phyloP scores from a whole-genome alignment of 2,113 vertebrate species.

The Ailuropoda melanoleuca region DNA sequence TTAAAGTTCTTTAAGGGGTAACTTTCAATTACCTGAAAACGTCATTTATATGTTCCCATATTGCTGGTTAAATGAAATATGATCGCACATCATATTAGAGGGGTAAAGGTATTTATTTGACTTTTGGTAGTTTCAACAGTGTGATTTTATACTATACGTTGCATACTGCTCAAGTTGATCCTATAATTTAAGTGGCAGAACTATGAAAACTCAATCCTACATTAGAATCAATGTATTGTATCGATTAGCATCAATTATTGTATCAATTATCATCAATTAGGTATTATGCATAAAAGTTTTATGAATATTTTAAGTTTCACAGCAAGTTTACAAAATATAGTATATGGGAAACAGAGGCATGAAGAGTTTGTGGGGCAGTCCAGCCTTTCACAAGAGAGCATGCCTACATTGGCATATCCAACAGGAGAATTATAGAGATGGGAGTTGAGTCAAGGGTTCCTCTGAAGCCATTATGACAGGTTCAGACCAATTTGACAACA shows the following conservation, averaged over 20 bases:
- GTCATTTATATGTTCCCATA: not conserved
- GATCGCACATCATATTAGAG: not conserved
- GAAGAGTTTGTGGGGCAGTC: not conserved
- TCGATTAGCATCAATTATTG: not conserved
- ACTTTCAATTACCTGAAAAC: slow-evolving; percentile 30
- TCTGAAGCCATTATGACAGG: not conserved
- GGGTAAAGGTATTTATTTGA: slow-evolving; percentile 13
- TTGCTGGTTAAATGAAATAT: slow-evolving; percentile 36
- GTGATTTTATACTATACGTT: not conserved
- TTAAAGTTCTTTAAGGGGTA: slow-evolving; percentile 13
- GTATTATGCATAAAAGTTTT: not conserved
- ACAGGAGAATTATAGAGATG: not conserved
- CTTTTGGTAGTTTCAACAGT: not conserved
- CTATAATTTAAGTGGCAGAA: not conserved
- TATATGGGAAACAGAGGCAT: not conserved
- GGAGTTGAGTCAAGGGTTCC: not conserved
- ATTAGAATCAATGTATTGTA: not conserved
- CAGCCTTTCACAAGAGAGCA: not conserved
- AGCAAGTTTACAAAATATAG: not conserved
- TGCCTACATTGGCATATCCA: rapidly evolving
- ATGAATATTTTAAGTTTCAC: slow-evolving; percentile 22
- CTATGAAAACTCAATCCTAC: not conserved
- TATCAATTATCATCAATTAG: not conserved
- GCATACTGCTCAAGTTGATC: not conserved
- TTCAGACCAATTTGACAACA: not conserved